Base-by-base conservation (phyloP, 2,113 vertebrate species). In the Dunckerocampus dactyliophorus region DNA sequence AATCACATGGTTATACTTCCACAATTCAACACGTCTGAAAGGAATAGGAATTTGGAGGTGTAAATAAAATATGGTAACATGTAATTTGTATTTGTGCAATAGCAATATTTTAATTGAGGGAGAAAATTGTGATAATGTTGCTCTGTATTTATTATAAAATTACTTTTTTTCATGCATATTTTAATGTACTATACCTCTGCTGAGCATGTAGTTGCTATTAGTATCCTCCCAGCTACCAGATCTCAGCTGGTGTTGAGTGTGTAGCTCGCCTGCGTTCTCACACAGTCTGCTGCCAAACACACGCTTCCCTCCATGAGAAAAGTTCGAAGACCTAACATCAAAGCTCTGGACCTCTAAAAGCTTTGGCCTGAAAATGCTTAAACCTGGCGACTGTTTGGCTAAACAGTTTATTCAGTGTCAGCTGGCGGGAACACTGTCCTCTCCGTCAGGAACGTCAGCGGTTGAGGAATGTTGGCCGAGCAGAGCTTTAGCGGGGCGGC, bases 371-470 rank as follows among this genome's bases (percentile, higher is more conserved):
- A 82, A 85, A 80, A 69, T 42, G 72, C 79, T 85, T 75, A 86
- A 85, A 84, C 71, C 79, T 82, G 75, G 82, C 60, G 78, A 77
- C 82, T 85, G 84, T 85, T 87, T 81, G 75, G 80, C 69, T 87
- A 88, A 89, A 89, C 88, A 82, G 76, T 89, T 89, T 87, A 89
- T 74, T 82, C 82, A 75, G 79, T 69, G 80, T 87, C 83, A 85
- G 86, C 83, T 84, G 82, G 80, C 60, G 69, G 62, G 82, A 75
- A 84, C 67, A 60, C 67, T 53, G 79, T 79, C 63, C 74, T 2
- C 80, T 79, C 64, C 31, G 48, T 63, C 69, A 62, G 63, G 72
- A 79, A 67, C 28, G 49, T 79, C 77, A 60, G 71, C 21, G 12
- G 69, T 82, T 61, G 77, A 78, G 74, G 81, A 86, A 85, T 84